Evolutionary conservation across 2,888 invertebrate genomes (phyloP).

Genomic region (Diarsia dahlii): DNA sequence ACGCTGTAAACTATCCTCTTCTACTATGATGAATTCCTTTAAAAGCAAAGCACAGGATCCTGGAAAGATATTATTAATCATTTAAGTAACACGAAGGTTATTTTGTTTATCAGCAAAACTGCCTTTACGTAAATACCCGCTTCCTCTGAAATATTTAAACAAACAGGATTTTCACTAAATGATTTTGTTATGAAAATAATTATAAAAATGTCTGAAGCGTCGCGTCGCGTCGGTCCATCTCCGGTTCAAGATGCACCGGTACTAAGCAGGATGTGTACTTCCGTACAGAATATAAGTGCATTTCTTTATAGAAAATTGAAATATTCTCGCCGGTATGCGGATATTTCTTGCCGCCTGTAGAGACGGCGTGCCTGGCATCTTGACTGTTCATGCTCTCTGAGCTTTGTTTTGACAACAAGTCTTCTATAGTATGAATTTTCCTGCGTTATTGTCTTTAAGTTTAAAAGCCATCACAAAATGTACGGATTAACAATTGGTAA

Average conservation of each 20-base stretch:
- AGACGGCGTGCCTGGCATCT: conserved; percentile 9
- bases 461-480: no score
- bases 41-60: not conserved
- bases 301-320: conserved; percentile 51
- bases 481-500: no score
- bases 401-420: not conserved
- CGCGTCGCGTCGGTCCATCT: conserved; percentile 31
- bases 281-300: conserved; percentile 55
- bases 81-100: not conserved
- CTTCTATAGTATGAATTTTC: no score
- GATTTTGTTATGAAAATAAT: conserved; percentile 8
- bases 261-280: conserved; percentile 47
- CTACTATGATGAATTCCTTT: not conserved
- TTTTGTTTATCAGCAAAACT: not conserved
- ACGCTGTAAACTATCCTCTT: not conserved
- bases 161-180: not conserved
- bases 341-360: conserved; percentile 27
- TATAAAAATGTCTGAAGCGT: conserved; percentile 28
- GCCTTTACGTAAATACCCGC: no score
- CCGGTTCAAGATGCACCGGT: conserved; percentile 33
- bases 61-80: not conserved
- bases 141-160: not conserved
- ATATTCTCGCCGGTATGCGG: conserved; percentile 45
- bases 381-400: not conserved
- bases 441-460: no score